These are phyloP conservation scores for Hypocryptadius cinnamomeus DNA, from an alignment of 2,113 vertebrate genomes.

Conservation along the genomic window DNA sequence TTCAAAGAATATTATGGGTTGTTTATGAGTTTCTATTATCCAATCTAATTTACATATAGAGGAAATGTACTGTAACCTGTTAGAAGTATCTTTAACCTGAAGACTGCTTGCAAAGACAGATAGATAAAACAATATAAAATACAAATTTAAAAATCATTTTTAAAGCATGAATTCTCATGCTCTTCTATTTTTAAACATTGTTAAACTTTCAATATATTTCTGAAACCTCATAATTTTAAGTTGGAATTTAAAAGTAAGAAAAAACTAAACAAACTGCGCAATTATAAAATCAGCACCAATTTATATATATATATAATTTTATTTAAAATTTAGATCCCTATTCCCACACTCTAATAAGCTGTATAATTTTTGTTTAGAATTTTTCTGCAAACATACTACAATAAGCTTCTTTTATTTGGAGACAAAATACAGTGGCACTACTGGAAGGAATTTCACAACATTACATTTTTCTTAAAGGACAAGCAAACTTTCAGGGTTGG, in stretches of 20 bases:
- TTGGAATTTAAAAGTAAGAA: slow-evolving; percentile 95
- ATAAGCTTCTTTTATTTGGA: slow-evolving; percentile 89
- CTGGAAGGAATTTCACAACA: slow-evolving; percentile 85
- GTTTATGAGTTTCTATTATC: slow-evolving; percentile 87
- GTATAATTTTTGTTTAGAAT: slow-evolving; percentile 91
- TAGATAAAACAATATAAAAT: slow-evolving; percentile 96
- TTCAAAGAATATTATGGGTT: slow-evolving; percentile 85
- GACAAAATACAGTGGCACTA: slow-evolving; percentile 97
- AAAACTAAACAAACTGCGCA: slow-evolving; percentile 95
- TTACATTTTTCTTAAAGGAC: slow-evolving; percentile 86
- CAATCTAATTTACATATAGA: slow-evolving; percentile 98
- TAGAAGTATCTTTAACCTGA: slow-evolving; percentile 97
- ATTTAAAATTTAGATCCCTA: slow-evolving; percentile 99
- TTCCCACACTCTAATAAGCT: slow-evolving; percentile 99
- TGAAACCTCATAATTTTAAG: slow-evolving; percentile 95
- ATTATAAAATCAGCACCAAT: slow-evolving; percentile 99
- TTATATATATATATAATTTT: slow-evolving; percentile 98
- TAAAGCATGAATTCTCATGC: slow-evolving; percentile 95
- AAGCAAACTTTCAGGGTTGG: slow-evolving; percentile 81
- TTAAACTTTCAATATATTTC: slow-evolving; percentile 96
- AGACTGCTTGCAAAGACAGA: slow-evolving; percentile 98
- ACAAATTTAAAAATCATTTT: slow-evolving; percentile 99
- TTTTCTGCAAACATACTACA: slow-evolving; percentile 90
- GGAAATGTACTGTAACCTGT: slow-evolving; percentile 88
- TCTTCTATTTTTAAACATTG: slow-evolving; percentile 92